Evolutionary conservation across 2,888 invertebrate genomes (phyloP).

Genomic region (Cactoblastis cactorum): DNA sequence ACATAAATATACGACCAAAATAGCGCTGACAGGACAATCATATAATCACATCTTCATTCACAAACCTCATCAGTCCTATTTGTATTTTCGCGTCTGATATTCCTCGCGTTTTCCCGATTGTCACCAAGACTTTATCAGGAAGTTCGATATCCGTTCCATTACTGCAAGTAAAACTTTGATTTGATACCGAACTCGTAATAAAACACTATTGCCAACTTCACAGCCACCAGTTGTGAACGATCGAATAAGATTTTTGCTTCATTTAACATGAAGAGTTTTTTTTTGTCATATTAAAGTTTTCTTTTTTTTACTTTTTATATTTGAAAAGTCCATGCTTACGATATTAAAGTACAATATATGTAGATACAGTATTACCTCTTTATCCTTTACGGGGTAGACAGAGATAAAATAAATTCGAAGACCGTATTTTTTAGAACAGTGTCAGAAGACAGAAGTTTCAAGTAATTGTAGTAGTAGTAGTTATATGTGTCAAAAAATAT

Average conservation of each 20-base stretch:
- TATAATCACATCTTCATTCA: conserved; percentile 9
- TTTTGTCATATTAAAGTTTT: neutral
- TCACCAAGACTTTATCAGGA: conserved; percentile 52
- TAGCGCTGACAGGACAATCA: neutral
- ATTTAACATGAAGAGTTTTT: conserved; percentile 2
- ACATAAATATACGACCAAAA: neutral
- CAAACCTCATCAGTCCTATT: conserved; percentile 7
- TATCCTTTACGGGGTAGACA: too few relatives aligned
- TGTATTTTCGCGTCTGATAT: conserved; percentile 10
- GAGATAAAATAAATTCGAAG: too few relatives aligned
- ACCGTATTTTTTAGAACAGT: too few relatives aligned
- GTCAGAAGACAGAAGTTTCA: too few relatives aligned
- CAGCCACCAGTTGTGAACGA: conserved; percentile 16
- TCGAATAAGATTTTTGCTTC: conserved; percentile 9
- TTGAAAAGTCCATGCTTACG: neutral
- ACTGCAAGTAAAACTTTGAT: conserved; percentile 73
- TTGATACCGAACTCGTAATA: conserved; percentile 59
- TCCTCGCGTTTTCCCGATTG: conserved; percentile 28
- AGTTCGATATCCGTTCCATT: conserved; percentile 70
- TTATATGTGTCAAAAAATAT: too few relatives aligned
- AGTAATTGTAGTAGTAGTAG: too few relatives aligned
- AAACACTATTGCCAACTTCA: conserved; percentile 55
- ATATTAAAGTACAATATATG: too few relatives aligned
- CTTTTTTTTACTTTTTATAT: neutral
- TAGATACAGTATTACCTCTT: too few relatives aligned